Evolutionary conservation across 2,797 vertebrate genomes (phyloP), one percentile per base, ranked within the genome.

Genomic region (Syngnathus rostellatus): DNA sequence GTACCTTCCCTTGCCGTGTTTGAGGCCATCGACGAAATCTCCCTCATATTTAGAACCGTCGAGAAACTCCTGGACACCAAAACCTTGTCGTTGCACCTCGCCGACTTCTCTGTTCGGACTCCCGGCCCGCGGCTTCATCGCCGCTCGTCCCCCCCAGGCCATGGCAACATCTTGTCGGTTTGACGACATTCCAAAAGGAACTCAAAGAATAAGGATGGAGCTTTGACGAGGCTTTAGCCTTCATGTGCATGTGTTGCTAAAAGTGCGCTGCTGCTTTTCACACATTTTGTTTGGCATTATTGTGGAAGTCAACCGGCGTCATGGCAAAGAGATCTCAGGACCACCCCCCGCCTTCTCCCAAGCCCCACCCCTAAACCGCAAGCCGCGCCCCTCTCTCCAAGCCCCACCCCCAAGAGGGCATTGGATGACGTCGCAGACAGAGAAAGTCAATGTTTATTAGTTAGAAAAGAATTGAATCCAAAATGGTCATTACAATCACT

Each of bases 11-110:
- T 10, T 63, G 8, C 93, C 94, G 58, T 94, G 87, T 81, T 93
- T 96, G 58, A 90, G 37, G 8, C 87, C 83, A 55, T 89, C 78
- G 9, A 82, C 64, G 38, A 92, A 88, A 1, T 89, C 77, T 37
- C 94, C 94, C 58, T 80, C 88, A 69, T 94, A 94, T 37, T 66
- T 78, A 51, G 91, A 91, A 16, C 92, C 93, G 3, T 94, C 93
- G 5, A 70, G 60, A 92, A 92, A 92, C 43, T 87, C 74, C 81
- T 93, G 91, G 1, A 85, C 68, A 0, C 84, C 88, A 12, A 12
- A 14, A 0, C 75, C 76, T 17, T 65, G n/a, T 8, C 4, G 66
- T 23, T 3, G 64, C 63, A 50, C 39, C 11, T 43, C 39, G 14
- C 10, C 59, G 59, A 21, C 39, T 21, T 16, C 40, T 21, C 1